phyloP scores from a whole-genome alignment of 37 sponge, comb jelly and placozoan genomes.

The Beroe ovata region DNA sequence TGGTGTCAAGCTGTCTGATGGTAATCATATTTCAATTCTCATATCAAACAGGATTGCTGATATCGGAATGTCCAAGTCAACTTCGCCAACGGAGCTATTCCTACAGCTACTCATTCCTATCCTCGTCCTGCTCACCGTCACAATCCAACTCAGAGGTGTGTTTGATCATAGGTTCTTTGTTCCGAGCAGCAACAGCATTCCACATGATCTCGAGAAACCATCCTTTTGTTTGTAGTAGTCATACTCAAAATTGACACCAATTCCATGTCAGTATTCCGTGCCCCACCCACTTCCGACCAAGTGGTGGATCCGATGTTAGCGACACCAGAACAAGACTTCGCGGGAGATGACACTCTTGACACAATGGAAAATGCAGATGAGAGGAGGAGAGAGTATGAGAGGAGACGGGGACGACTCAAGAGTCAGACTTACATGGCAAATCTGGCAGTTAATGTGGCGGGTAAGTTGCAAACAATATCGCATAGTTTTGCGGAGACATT shows the following conservation, averaged over 20 bases:
- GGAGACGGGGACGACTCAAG: neutral
- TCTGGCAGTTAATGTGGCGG: neutral
- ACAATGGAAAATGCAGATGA: neutral
- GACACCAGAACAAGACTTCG: neutral
- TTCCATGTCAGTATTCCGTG: neutral
- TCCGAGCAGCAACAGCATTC: too few species aligned
- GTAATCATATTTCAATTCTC: too few species aligned
- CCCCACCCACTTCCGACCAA: neutral
- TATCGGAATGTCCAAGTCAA: neutral
- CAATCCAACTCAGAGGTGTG: slow-evolving; percentile 45
- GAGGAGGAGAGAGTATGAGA: neutral
- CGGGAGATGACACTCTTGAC: neutral
- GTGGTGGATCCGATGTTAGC: neutral
- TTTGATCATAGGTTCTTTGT: too few species aligned
- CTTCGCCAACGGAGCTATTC: neutral
- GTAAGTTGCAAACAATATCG: too few species aligned
- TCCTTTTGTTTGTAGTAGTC: too few species aligned
- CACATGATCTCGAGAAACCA: too few species aligned
- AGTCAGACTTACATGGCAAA: slow-evolving; percentile 8
- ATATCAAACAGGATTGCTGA: neutral
- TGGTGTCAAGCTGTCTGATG: neutral
- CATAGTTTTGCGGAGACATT: too few species aligned
- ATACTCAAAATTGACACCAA: too few species aligned
- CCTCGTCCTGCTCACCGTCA: slow-evolving; percentile 28
- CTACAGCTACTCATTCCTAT: slow-evolving; percentile 10